A percentile compares a stretch with the other conserved stretches of the same genome.
Evolutionary conservation across 2,113 vertebrate genomes (phyloP).

Genomic region (Cyprinodon variegatus): DNA sequence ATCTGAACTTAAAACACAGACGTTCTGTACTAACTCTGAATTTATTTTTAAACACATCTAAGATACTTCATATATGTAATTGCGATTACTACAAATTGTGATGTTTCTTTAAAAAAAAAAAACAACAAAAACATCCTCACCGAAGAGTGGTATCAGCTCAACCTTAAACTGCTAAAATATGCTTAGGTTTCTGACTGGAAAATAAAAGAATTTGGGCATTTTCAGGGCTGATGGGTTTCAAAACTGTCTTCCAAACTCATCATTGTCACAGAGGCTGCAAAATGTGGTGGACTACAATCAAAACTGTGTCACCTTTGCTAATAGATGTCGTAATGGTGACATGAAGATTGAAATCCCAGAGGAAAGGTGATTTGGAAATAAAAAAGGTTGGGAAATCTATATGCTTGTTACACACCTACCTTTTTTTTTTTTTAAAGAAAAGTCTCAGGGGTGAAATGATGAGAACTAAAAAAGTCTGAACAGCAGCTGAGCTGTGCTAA

Average conservation of each 20-base stretch:
- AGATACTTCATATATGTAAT: background rate
- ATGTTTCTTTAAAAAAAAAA: too few relatives aligned
- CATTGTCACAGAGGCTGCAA: background rate
- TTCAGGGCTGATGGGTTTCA: background rate
- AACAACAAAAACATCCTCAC: background rate
- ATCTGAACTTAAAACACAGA: background rate
- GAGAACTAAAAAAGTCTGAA: slow-evolving; percentile 64
- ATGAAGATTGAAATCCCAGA: slow-evolving; percentile 26
- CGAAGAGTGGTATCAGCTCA: background rate
- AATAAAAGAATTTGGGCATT: background rate
- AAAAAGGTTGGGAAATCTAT: slow-evolving; percentile 44
- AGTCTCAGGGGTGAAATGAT: slow-evolving; percentile 41
- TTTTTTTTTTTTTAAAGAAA: slow-evolving; percentile 61
- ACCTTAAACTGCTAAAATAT: background rate
- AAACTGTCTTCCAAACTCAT: background rate
- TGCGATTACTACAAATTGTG: background rate
- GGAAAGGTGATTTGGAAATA: slow-evolving; percentile 17
- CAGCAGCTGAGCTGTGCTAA: slow-evolving; percentile 64
- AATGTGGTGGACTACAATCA: background rate
- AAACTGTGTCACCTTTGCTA: background rate
- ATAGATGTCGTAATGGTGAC: too few relatives aligned
- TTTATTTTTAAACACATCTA: too few relatives aligned
- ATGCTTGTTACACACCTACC: slow-evolving; percentile 46
- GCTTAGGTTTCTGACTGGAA: background rate
- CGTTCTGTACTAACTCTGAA: too few relatives aligned